phyloP scores from a whole-genome alignment of 2,113 vertebrate species.

The Dascyllus trimaculatus region DNA sequence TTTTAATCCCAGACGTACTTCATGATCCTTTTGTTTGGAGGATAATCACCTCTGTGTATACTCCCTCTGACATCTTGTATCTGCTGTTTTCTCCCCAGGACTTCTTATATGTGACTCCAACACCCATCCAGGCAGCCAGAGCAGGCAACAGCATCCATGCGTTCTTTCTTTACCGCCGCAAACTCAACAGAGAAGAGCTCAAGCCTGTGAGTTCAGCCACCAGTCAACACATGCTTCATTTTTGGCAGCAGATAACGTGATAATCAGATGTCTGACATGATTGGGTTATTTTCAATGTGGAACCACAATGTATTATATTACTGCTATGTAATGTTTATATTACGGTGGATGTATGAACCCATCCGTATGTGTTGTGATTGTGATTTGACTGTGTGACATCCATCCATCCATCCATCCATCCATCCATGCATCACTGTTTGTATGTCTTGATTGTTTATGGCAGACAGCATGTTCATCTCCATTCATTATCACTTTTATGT shows the following conservation, averaged over 20 bases:
- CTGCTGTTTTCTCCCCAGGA: constrained; percentile 71
- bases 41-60: not conserved
- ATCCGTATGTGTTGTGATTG: not conserved
- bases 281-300: not conserved
- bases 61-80: not conserved
- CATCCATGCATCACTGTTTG: constrained; percentile 3
- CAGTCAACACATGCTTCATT: not conserved
- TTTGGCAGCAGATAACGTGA: constrained; percentile 26
- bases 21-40: not conserved
- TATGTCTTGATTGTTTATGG: constrained; percentile 16
- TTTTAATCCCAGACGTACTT: constrained; percentile 2
- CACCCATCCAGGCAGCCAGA: constrained; percentile 88
- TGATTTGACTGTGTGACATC: constrained; percentile 14
- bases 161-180: constrained; percentile 88
- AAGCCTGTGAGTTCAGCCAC: constrained; percentile 86
- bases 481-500: constrained; percentile 24
- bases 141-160: constrained; percentile 89
- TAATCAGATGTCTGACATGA: not conserved
- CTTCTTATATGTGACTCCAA: constrained; percentile 87
- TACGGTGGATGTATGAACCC: not conserved
- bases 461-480: constrained; percentile 5
- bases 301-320: not conserved
- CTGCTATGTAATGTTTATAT: not conserved
- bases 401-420: constrained; percentile 20
- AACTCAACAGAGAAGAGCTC: constrained; percentile 89